phyloP scores from a whole-genome alignment of 2,888 invertebrate species.

The Punctoribates punctum region DNA sequence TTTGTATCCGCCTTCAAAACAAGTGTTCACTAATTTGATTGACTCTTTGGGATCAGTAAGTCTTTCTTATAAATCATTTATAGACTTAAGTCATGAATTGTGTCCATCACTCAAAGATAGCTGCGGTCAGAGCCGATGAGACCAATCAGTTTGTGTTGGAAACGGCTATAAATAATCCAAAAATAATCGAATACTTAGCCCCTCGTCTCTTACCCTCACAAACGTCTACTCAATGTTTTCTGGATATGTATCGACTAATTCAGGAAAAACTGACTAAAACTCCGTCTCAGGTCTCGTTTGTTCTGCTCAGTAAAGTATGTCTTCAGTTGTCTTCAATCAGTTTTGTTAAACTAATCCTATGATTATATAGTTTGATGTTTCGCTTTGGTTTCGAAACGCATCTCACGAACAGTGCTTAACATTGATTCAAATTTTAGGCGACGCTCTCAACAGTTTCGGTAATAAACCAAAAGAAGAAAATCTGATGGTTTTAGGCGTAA shows the following conservation, averaged over 20 bases:
- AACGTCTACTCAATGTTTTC: slow-evolving; percentile 37
- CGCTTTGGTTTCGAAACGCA: slow-evolving; percentile 40
- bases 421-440: slow-evolving; percentile 35
- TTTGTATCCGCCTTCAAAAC: slow-evolving; percentile 28
- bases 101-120: neutral
- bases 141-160: slow-evolving; percentile 41
- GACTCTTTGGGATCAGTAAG: slow-evolving; percentile 29
- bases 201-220: slow-evolving; percentile 39
- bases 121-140: slow-evolving; percentile 23
- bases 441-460: slow-evolving; percentile 40
- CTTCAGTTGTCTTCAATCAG: neutral
- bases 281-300: slow-evolving; percentile 42
- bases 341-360: neutral
- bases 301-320: slow-evolving; percentile 43
- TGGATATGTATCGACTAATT: slow-evolving; percentile 43
- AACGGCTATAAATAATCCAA: slow-evolving; percentile 40
- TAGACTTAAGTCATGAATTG: neutral
- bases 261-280: slow-evolving; percentile 36
- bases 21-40: slow-evolving; percentile 23
- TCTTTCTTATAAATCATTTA: neutral
- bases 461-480: slow-evolving; percentile 40
- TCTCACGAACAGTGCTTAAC: slow-evolving; percentile 36
- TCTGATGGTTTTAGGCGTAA: slow-evolving; percentile 41
- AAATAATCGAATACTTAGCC: slow-evolving; percentile 42
- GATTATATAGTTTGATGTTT: slow-evolving; percentile 44